Evolutionary conservation across 2,113 vertebrate genomes (phyloP).

Genomic region (Ailurus styani): DNA sequence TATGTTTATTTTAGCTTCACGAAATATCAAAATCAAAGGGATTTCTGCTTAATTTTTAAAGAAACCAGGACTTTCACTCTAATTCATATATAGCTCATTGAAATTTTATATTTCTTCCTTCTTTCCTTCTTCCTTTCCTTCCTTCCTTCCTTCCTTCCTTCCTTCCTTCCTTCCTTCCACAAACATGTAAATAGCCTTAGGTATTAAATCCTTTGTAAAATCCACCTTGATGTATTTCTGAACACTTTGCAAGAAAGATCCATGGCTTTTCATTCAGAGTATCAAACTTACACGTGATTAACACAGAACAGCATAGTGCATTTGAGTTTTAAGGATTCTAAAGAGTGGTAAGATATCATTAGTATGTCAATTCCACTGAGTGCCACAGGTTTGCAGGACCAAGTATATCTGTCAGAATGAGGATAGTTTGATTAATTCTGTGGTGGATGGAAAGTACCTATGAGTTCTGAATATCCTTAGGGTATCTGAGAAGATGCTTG

Average conservation of each 20-base stretch:
- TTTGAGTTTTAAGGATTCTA: not conserved
- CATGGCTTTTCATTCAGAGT: not conserved
- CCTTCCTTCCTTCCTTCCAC: not conserved
- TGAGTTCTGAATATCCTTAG: not conserved
- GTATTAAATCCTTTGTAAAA: not conserved
- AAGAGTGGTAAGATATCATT: not conserved
- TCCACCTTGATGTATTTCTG: not conserved
- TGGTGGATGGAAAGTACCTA: not conserved
- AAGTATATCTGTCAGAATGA: not conserved
- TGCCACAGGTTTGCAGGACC: not conserved
- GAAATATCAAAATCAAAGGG: not conserved
- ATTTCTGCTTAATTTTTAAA: not conserved
- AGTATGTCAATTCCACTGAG: not conserved
- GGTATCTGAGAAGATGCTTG: not conserved
- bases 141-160: not conserved
- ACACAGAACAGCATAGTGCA: not conserved
- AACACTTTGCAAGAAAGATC: not conserved
- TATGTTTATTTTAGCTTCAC: not conserved
- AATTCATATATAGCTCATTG: not conserved
- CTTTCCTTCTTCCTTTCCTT: not conserved
- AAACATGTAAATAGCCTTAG: not conserved
- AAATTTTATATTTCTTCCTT: not conserved
- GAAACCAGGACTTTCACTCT: not conserved
- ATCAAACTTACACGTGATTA: not conserved
- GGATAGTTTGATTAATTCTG: not conserved